Evolutionary conservation across 2,113 vertebrate genomes (phyloP).

Genomic region (Chrysemys picta): DNA sequence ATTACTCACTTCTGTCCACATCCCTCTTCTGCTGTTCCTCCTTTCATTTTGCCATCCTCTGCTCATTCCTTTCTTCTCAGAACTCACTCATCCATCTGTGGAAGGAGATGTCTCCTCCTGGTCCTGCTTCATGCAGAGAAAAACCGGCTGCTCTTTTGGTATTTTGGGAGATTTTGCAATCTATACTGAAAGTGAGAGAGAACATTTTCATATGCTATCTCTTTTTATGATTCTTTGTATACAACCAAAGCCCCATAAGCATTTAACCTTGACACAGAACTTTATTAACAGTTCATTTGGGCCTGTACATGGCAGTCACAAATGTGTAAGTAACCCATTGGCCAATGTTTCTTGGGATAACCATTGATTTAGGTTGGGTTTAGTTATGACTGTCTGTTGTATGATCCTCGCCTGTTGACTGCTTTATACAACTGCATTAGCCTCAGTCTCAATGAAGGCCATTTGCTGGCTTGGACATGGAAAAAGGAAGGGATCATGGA

Average conservation of each 20-base stretch:
- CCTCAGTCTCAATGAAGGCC: background rate
- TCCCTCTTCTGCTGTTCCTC: background rate
- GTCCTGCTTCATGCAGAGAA: background rate
- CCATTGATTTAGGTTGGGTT: background rate
- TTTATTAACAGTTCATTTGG: background rate
- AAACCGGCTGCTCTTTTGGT: background rate
- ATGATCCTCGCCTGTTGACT: background rate
- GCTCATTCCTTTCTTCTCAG: background rate
- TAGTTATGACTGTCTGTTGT: background rate
- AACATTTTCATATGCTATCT: background rate
- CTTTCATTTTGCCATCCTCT: background rate
- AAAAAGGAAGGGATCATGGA: background rate
- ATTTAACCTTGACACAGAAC: background rate
- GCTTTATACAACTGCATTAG: background rate
- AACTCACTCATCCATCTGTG: background rate
- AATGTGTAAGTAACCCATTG: background rate
- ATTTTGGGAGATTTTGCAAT: background rate
- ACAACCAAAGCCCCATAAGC: background rate
- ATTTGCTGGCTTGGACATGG: background rate
- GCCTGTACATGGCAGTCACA: background rate
- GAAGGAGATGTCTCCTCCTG: background rate
- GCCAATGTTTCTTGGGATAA: background rate
- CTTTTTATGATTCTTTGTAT: background rate
- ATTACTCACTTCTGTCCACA: background rate
- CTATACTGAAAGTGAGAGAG: background rate